These are phyloP conservation scores for Drosophila kurseongensis DNA, from an alignment of 1,140 invertebrate species.

Conservation along the genomic window DNA sequence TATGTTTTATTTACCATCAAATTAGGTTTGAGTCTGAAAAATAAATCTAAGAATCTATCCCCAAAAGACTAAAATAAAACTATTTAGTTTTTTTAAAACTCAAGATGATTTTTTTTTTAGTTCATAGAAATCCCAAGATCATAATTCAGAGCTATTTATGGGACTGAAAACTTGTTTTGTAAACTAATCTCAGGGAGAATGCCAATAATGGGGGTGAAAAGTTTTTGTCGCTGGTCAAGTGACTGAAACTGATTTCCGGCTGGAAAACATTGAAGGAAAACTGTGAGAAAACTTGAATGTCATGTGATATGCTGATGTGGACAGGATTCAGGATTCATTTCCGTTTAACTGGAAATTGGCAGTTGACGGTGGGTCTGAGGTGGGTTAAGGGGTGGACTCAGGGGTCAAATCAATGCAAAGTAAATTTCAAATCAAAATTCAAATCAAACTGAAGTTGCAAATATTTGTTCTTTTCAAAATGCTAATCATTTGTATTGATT, in stretches of 20 bases:
- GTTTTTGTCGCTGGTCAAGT: conserved; percentile 30
- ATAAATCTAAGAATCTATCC: too few relatives aligned
- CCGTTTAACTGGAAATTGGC: conserved; percentile 48
- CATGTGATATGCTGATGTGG: conserved; percentile 40
- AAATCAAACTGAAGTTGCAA: neutral
- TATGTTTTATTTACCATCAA: too few relatives aligned
- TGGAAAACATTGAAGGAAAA: conserved; percentile 11
- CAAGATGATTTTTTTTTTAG: too few relatives aligned
- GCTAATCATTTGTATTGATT: too few relatives aligned
- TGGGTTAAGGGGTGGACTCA: conserved; percentile 20
- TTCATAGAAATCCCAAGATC: neutral
- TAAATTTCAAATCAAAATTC: conserved; percentile 19
- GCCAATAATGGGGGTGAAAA: conserved; percentile 1
- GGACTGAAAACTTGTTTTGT: neutral
- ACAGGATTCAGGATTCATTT: conserved; percentile 47
- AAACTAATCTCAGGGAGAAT: neutral
- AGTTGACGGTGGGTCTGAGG: neutral
- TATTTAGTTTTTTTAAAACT: too few relatives aligned
- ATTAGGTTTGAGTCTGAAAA: too few relatives aligned
- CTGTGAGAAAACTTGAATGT: conserved; percentile 13
- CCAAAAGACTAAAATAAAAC: too few relatives aligned
- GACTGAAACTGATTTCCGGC: conserved; percentile 37
- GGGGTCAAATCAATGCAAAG: conserved; percentile 27
- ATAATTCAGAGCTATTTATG: neutral
- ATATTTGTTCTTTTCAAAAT: too few relatives aligned